A percentile compares a stretch with the other conserved stretches of the same genome.
Conservation (phyloP, 2,888 invertebrate species). For the Sacculina carcini region DNA sequence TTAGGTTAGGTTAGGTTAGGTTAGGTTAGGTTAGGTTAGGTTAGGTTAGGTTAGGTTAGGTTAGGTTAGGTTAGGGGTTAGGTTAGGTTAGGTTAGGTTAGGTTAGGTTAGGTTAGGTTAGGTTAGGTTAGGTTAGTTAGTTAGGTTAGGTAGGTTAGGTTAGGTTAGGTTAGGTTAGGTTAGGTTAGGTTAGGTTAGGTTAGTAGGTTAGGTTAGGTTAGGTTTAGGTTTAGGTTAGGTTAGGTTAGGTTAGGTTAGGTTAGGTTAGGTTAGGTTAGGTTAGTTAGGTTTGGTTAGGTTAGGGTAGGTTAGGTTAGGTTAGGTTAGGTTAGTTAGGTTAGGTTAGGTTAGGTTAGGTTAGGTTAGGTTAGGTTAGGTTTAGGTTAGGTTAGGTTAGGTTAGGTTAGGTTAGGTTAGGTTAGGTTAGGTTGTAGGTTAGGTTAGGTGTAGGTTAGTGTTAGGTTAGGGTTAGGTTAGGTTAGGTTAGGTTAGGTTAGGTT, state of each 20-base stretch:
- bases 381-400: constrained; percentile 13
- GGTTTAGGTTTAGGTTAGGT: constrained; percentile 13
- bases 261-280: constrained; percentile 15
- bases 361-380: constrained; percentile 14
- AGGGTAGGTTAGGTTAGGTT: constrained; percentile 15
- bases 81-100: constrained; percentile 16
- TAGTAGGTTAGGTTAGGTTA: constrained; percentile 13
- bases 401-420: constrained; percentile 12
- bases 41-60: constrained; percentile 15
- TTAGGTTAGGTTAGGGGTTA: constrained; percentile 16
- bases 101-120: constrained; percentile 17
- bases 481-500: no score
- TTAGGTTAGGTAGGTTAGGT: constrained; percentile 14
- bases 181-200: constrained; percentile 15
- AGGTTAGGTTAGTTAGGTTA: constrained; percentile 14
- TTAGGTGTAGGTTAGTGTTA: constrained; percentile 12
- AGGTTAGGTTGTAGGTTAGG: constrained; percentile 2
- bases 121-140: constrained; percentile 16
- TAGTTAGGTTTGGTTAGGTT: constrained; percentile 14
- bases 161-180: constrained; percentile 16
- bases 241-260: constrained; percentile 15
- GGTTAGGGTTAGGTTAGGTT: constrained; percentile 11
- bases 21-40: constrained; percentile 13
- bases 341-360: constrained; percentile 15
- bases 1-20: constrained; percentile 7